Evolutionary conservation across 2,888 invertebrate species (phyloP), one percentile per base, ranked within the genome.

Genomic region (Ochropleura leucogaster): DNA sequence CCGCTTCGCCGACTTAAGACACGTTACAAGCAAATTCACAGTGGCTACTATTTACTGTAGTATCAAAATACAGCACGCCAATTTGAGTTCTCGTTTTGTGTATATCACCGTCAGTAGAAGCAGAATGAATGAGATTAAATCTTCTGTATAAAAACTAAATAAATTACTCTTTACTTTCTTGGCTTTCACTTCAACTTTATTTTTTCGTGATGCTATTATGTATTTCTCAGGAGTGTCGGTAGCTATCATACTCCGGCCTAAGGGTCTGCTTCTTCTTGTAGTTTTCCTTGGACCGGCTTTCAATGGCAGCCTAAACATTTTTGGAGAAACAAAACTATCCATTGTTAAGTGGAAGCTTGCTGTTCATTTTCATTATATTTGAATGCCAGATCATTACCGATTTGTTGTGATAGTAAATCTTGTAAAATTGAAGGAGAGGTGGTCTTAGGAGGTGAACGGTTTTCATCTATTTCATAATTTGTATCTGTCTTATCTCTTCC

Each of bases 171-270:
- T 60, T 60, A 40, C 14, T 59, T 59, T 59, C 40, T 59, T 59
- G 0, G 59, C 59, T 59, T 59, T 59, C 14, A 59, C 14, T 40
- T 59, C 40, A 59, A 59, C 40, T 60, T 44, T 51, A 10, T 44
- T 60, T 60, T 40, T 60, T 40, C 16, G 30, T 7, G 30, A n/a
- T 47, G 20, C 46, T 44, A 63, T 63, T 57, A 57, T 5, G 0
- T 57, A 20, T 63, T 63, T 63, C 44, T 63, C 63, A 63, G 46
- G 63, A 12, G 63, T 63, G n/a, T 63, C 63, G n/a, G 63, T 63
- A n/a, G 63, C 63, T 46, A 63, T 63, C 63, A 63, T 20, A 44
- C n/a, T 63, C n/a, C 42, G 63, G 46, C 63, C n/a, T 30, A 20
- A 20, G 12, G 20, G 55, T 57, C 55, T 57, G 55, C 55, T 57